phyloP scores from a whole-genome alignment of 2,797 vertebrate genomes.

The Liasis olivaceus region DNA sequence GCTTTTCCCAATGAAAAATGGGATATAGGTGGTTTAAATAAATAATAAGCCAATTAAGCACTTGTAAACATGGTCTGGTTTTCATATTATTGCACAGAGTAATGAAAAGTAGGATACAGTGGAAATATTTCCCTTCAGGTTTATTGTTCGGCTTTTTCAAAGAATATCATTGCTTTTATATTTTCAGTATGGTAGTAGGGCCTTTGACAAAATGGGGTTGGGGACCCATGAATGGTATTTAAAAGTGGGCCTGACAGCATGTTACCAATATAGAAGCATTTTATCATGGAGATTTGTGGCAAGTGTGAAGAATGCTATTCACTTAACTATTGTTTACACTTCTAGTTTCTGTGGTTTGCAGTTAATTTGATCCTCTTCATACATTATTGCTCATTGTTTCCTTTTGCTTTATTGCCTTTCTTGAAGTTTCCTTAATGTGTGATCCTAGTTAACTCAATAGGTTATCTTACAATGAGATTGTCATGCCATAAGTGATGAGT shows the following conservation, averaged over 20 bases:
- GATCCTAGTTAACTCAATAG: background rate
- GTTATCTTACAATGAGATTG: conserved; percentile 34
- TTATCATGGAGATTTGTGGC: background rate
- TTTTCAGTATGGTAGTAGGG: background rate
- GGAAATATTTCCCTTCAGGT: background rate
- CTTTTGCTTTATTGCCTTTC: conserved; percentile 23
- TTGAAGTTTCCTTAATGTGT: conserved; percentile 22
- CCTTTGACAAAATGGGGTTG: background rate
- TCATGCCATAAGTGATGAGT: background rate
- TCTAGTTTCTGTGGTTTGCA: conserved; percentile 6
- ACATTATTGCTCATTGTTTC: conserved; percentile 29
- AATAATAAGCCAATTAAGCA: background rate
- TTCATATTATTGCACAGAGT: background rate
- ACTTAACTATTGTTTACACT: conserved; percentile 38
- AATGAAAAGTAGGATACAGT: background rate
- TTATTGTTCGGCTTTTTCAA: background rate
- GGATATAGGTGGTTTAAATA: background rate
- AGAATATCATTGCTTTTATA: background rate
- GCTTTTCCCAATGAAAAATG: background rate
- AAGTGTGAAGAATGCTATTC: background rate
- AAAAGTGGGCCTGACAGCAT: background rate
- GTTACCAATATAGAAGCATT: background rate
- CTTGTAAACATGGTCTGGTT: background rate
- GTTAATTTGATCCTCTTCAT: conserved; percentile 42
- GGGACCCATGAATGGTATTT: background rate